Evolutionary conservation across 2,888 invertebrate genomes (phyloP).

Genomic region (Dynastes hyllus): DNA sequence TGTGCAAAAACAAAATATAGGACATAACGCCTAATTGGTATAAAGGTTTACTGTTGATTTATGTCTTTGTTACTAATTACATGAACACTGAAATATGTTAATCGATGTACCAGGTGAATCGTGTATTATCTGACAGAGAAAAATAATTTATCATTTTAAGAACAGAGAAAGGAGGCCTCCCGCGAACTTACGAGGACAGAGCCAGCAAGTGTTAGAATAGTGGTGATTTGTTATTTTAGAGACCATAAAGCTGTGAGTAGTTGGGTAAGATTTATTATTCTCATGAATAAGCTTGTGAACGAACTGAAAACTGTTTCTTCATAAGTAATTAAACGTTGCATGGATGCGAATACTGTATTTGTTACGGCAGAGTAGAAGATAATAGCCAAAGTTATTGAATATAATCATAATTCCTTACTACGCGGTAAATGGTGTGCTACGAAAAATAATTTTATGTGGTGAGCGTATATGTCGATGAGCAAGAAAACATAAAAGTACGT

Average conservation of each 20-base stretch:
- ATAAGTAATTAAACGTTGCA: constrained; percentile 18
- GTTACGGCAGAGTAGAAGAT: background rate
- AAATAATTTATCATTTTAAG: constrained; percentile 43
- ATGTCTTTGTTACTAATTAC: constrained; percentile 33
- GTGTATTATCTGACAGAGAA: constrained; percentile 37
- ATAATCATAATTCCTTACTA: constrained; percentile 5
- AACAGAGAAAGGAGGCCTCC: constrained; percentile 9
- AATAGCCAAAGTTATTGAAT: background rate
- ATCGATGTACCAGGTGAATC: constrained; percentile 24
- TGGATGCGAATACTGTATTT: background rate
- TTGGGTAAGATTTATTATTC: constrained; percentile 36
- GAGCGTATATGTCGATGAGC: too few relatives aligned
- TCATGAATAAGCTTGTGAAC: background rate
- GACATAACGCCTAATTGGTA: constrained; percentile 30
- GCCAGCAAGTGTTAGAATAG: constrained; percentile 34
- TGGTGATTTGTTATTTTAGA: constrained; percentile 46
- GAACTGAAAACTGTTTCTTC: background rate
- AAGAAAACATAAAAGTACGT: too few relatives aligned
- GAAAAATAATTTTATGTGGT: too few relatives aligned
- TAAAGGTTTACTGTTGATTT: constrained; percentile 24
- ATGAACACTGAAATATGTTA: constrained; percentile 41
- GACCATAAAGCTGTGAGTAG: constrained; percentile 25
- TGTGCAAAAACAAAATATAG: background rate
- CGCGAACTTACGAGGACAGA: constrained; percentile 16
- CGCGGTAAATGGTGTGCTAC: background rate